Conservation (phyloP, 1,140 invertebrate genomes). For the Propsilocerus akamusi region DNA sequence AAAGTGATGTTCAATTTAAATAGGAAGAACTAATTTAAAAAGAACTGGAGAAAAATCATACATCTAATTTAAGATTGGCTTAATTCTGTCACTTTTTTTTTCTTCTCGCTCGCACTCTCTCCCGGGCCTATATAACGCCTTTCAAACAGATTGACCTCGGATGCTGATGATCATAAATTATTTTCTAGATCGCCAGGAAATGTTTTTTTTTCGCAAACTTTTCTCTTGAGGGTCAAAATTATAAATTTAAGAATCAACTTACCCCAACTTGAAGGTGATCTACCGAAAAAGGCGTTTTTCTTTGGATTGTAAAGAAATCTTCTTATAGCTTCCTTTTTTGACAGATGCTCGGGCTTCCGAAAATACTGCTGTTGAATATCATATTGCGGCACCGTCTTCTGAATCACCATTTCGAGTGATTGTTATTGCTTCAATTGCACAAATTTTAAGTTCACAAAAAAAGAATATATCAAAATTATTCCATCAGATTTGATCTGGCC, state of each 20-base stretch:
- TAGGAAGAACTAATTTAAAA: conserved; percentile 4
- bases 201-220: conserved; percentile 11
- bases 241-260: conserved; percentile 23
- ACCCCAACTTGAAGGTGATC: conserved; percentile 52
- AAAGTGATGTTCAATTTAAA: too few relatives aligned
- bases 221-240: conserved; percentile 5
- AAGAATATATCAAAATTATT: too few relatives aligned
- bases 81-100: background rate
- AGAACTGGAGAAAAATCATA: conserved; percentile 2
- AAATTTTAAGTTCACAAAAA: too few relatives aligned
- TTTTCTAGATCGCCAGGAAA: conserved; percentile 8
- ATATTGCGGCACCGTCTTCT: too few relatives aligned
- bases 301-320: conserved; percentile 47
- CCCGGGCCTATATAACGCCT: conserved; percentile 6
- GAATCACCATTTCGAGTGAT: too few relatives aligned
- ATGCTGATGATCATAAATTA: conserved; percentile 7
- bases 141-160: conserved; percentile 6
- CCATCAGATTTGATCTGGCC: too few relatives aligned
- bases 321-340: conserved; percentile 34
- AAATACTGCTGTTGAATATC: conserved; percentile 41
- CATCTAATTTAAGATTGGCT: conserved; percentile 2
- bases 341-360: conserved; percentile 31
- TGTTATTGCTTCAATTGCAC: too few relatives aligned
- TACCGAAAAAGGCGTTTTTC: conserved; percentile 42
- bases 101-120: background rate